A percentile compares a stretch with the other conserved stretches of the same genome.
Evolutionary conservation across 2,888 invertebrate genomes (phyloP).

Genomic region (Drosophila subsilvestris): DNA sequence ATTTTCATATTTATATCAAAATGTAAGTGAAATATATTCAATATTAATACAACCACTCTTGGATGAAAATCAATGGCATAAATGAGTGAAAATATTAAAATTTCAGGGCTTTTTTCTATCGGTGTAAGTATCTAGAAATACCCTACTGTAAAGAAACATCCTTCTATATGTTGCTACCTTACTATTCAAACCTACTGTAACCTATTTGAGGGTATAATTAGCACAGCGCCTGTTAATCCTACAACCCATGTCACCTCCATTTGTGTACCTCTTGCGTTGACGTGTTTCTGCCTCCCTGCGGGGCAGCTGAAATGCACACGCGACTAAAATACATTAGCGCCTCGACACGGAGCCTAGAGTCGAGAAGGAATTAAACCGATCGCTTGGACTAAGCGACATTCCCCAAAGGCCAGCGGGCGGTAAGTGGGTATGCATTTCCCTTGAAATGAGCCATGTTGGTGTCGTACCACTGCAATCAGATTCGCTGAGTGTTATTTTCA

Average conservation of each 20-base stretch:
- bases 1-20: too few relatives aligned
- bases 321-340: conserved; percentile 61
- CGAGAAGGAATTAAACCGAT: conserved; percentile 50
- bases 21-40: too few relatives aligned
- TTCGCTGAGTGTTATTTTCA: background rate
- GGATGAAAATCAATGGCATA: too few relatives aligned
- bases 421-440: conserved; percentile 6
- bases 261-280: conserved; percentile 5
- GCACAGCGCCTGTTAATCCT: conserved; percentile 11
- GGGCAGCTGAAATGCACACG: conserved; percentile 29
- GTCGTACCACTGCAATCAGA: background rate
- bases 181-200: background rate
- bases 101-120: too few relatives aligned
- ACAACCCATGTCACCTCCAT: background rate
- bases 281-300: conserved; percentile 15
- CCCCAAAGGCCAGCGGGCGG: conserved; percentile 9
- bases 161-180: background rate
- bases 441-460: background rate
- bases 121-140: background rate
- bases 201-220: conserved; percentile 19
- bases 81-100: too few relatives aligned
- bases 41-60: too few relatives aligned
- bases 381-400: conserved; percentile 43
- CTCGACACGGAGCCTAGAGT: conserved; percentile 13
- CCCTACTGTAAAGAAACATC: background rate